Evolutionary conservation across 2,113 vertebrate genomes (phyloP).

Genomic region (Piprites chloris): DNA sequence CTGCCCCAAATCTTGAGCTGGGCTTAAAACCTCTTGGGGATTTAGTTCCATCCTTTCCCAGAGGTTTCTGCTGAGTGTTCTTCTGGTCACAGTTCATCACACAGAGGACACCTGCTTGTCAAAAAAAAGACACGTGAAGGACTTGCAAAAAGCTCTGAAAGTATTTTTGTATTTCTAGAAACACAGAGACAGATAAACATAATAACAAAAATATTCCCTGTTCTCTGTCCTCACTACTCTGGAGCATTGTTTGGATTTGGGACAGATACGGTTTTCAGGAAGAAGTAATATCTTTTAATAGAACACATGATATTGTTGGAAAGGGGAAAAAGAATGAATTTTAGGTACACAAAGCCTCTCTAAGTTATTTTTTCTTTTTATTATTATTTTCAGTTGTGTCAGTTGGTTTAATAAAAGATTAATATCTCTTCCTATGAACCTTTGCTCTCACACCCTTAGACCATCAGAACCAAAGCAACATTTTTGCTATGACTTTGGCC

Average conservation of each 20-base stretch:
- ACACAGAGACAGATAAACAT: not conserved
- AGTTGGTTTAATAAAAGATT: conserved; percentile 46
- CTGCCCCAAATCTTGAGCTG: not conserved
- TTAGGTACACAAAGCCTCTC: not conserved
- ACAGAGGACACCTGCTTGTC: not conserved
- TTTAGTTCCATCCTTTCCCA: not conserved
- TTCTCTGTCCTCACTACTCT: not conserved
- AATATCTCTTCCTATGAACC: not conserved
- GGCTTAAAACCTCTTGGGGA: not conserved
- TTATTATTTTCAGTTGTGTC: not conserved
- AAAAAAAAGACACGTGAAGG: not conserved
- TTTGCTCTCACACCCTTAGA: not conserved
- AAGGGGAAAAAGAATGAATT: not conserved
- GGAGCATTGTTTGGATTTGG: not conserved
- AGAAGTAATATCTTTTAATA: conserved; percentile 19
- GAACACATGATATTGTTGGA: not conserved
- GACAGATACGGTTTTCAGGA: not conserved
- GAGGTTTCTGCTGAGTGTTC: not conserved
- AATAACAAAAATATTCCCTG: not conserved
- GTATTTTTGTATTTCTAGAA: not conserved
- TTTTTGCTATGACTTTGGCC: conserved; percentile 26
- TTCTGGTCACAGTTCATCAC: not conserved
- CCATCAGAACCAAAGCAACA: not conserved
- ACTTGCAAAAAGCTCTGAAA: not conserved
- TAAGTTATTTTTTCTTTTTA: not conserved